A percentile compares a stretch with the other conserved stretches of the same genome.
These are phyloP conservation scores for Grantiella picta DNA, from an alignment of 2,113 vertebrate genomes.

Conservation along the genomic window DNA sequence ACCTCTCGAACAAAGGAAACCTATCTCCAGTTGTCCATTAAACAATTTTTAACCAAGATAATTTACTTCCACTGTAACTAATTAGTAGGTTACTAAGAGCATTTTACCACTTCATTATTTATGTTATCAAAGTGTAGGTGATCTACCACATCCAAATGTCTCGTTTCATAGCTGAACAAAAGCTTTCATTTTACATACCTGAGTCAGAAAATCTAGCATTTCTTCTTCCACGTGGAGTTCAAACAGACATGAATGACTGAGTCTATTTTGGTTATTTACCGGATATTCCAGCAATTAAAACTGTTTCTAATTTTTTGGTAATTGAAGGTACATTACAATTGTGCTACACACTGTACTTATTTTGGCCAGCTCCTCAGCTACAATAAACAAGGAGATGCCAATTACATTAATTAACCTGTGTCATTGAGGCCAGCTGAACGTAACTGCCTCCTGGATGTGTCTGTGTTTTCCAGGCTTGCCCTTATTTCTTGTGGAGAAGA, in stretches of 20 bases:
- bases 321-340: neutral
- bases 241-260: neutral
- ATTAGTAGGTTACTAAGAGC: neutral
- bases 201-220: neutral
- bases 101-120: neutral
- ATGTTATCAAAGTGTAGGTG: neutral
- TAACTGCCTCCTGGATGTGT: neutral
- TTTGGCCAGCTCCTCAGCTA: neutral
- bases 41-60: neutral
- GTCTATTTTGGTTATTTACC: neutral
- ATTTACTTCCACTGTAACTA: neutral
- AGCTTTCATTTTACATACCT: neutral
- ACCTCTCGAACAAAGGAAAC: neutral
- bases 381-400: neutral
- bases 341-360: neutral
- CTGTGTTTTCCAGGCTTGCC: neutral
- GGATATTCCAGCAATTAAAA: neutral
- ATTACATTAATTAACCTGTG: neutral
- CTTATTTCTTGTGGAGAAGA: neutral
- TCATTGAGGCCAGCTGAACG: neutral
- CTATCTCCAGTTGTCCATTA: neutral
- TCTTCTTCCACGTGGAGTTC: neutral
- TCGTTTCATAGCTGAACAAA: neutral
- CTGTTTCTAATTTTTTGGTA: neutral
- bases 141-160: neutral